A percentile compares a stretch with the other conserved stretches of the same genome.
These are phyloP conservation scores for Amphiprion clarkii DNA, from an alignment of 2,797 vertebrate species.

Conservation along the genomic window DNA sequence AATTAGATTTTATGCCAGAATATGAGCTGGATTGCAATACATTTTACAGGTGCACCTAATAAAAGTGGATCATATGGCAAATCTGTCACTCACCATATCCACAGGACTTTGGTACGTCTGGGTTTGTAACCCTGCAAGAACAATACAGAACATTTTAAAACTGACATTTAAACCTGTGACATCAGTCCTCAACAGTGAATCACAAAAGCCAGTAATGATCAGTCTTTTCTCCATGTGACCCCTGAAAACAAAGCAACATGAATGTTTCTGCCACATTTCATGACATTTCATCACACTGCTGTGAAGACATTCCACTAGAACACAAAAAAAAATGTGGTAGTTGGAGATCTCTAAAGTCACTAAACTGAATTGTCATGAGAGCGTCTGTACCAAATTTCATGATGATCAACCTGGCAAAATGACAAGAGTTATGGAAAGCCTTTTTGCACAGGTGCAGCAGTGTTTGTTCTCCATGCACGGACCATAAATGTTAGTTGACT, in stretches of 20 bases:
- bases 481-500: neutral
- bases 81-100: conserved; percentile 65
- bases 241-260: neutral
- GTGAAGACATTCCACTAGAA: no score
- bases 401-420: neutral
- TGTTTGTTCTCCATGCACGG: neutral
- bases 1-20: neutral
- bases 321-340: no score
- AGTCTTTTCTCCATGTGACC: no score
- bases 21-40: no score
- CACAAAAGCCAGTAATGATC: neutral
- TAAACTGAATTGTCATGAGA: no score
- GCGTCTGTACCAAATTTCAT: neutral
- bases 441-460: neutral
- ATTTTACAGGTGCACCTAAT: no score
- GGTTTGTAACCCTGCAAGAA: conserved; percentile 39
- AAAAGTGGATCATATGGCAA: neutral
- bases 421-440: neutral
- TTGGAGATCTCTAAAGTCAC: no score
- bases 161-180: neutral
- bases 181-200: neutral
- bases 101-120: neutral
- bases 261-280: neutral
- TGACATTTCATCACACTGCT: neutral
- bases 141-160: neutral